Percentiles rank a stretch among this genome's conserved stretches.
These are phyloP conservation scores for Hipparchia sbordonii DNA, from an alignment of 2,888 invertebrate genomes.

Conservation along the genomic window DNA sequence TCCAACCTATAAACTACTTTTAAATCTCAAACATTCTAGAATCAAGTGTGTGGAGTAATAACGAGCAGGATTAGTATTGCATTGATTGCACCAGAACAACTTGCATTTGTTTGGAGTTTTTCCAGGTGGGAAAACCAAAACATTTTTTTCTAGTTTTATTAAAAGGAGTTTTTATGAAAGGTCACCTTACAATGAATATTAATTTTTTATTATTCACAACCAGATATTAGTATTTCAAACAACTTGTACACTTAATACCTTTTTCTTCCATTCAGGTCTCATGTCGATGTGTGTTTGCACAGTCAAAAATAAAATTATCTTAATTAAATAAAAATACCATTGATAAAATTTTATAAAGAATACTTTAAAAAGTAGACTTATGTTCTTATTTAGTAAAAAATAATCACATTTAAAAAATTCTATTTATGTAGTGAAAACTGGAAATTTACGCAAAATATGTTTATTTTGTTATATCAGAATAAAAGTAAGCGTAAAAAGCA, in stretches of 20 bases:
- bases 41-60: no score
- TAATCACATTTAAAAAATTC: no score
- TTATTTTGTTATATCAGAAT: no score
- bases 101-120: not conserved
- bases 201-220: constrained; percentile 14
- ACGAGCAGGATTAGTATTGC: no score
- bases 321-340: constrained; percentile 32
- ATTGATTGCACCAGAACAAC: not conserved
- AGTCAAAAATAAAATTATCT: constrained; percentile 62
- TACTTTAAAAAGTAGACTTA: constrained; percentile 1
- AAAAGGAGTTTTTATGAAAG: not conserved
- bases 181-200: constrained; percentile 12
- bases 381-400: not conserved
- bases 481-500: no score
- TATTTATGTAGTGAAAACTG: not conserved
- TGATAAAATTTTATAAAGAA: not conserved
- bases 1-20: no score
- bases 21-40: no score
- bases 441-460: no score
- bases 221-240: constrained; percentile 23
- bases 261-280: constrained; percentile 78
- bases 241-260: constrained; percentile 54
- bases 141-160: not conserved
- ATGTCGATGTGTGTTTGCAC: constrained; percentile 76
- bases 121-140: not conserved